Conservation (phyloP, 1,140 invertebrate species). For the Papilio dardanus region DNA sequence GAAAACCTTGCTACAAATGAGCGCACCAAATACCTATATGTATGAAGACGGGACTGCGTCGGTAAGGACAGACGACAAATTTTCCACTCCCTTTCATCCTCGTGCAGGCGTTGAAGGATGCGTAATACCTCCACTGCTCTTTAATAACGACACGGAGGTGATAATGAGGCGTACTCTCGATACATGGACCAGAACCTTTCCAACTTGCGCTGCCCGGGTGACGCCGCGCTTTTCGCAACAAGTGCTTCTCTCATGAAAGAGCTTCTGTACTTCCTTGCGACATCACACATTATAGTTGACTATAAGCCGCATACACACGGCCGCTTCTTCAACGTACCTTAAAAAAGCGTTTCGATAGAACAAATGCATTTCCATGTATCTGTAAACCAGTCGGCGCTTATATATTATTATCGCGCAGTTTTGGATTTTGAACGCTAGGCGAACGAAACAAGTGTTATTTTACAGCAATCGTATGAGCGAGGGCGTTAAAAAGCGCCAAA, state of each 20-base stretch:
- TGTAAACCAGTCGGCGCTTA: too few relatives aligned
- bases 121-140: slow-evolving; percentile 25
- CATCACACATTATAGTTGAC: too few relatives aligned
- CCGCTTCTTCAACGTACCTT: too few relatives aligned
- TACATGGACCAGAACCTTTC: slow-evolving; percentile 29
- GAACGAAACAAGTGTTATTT: too few relatives aligned
- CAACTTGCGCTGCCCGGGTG: slow-evolving; percentile 35
- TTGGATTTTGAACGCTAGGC: too few relatives aligned
- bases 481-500: too few relatives aligned
- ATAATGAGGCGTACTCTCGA: slow-evolving; percentile 39
- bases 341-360: too few relatives aligned
- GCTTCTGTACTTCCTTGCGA: too few relatives aligned
- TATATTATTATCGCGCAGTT: too few relatives aligned
- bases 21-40: slow-evolving; percentile 42
- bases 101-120: slow-evolving; percentile 40
- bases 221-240: slow-evolving; percentile 35
- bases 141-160: slow-evolving; percentile 25
- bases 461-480: too few relatives aligned
- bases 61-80: slow-evolving; percentile 1
- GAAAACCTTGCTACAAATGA: slow-evolving; percentile 44
- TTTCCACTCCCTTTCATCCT: slow-evolving; percentile 4
- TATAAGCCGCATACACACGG: too few relatives aligned
- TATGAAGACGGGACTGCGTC: slow-evolving; percentile 41
- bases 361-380: too few relatives aligned
- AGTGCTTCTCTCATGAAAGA: neutral